A percentile compares a stretch with the other conserved stretches of the same genome.
Evolutionary conservation across 2,888 invertebrate species (phyloP).

Genomic region (Pandemis heparana): DNA sequence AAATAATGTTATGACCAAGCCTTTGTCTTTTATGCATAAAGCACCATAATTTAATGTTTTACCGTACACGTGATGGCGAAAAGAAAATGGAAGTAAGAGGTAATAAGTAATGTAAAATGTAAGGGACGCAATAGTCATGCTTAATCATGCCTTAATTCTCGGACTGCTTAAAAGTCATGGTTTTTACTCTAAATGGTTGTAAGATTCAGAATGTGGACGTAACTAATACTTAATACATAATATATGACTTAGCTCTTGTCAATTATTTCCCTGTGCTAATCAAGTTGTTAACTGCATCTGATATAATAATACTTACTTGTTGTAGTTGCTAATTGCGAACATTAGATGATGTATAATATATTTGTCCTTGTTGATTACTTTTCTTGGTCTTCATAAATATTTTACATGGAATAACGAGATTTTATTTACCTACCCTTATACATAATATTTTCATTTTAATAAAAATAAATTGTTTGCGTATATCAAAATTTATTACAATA

Average conservation of each 20-base stretch:
- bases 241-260: constrained; percentile 59
- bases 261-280: constrained; percentile 73
- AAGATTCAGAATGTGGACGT: constrained; percentile 41
- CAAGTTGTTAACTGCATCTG: constrained; percentile 67
- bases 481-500: constrained; percentile 40
- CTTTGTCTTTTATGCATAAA: too few relatives aligned
- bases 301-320: constrained; percentile 71
- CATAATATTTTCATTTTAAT: neutral
- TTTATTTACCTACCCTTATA: constrained; percentile 49
- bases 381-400: constrained; percentile 84
- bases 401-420: constrained; percentile 70
- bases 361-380: constrained; percentile 73
- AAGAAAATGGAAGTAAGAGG: too few relatives aligned
- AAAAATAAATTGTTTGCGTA: constrained; percentile 17
- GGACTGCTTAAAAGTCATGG: neutral
- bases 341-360: constrained; percentile 82
- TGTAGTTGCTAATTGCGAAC: constrained; percentile 80
- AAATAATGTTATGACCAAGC: too few relatives aligned
- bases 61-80: too few relatives aligned
- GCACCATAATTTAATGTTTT: too few relatives aligned
- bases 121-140: too few relatives aligned
- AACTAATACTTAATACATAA: constrained; percentile 38
- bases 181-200: constrained; percentile 5
- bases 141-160: too few relatives aligned
- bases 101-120: neutral